Conservation (phyloP, 2,113 vertebrate genomes). For the Plectropomus leopardus region DNA sequence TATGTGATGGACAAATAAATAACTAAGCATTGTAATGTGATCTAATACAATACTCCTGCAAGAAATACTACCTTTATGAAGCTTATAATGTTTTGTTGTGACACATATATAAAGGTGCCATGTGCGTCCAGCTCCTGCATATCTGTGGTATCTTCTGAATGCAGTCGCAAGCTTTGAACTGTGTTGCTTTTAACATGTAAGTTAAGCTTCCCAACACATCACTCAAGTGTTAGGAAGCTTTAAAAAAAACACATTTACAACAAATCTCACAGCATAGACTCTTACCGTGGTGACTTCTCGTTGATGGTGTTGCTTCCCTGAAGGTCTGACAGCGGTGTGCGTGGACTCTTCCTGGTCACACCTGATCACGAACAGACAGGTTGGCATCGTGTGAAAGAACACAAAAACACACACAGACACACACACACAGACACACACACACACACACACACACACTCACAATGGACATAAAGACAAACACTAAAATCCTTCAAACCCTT, state of each 20-base stretch:
- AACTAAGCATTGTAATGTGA: too few relatives aligned
- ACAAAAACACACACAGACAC: conserved; percentile 6
- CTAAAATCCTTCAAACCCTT: conserved; percentile 20
- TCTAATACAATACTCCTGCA: too few relatives aligned
- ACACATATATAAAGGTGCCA: too few relatives aligned
- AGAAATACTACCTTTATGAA: too few relatives aligned
- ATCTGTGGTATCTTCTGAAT: too few relatives aligned
- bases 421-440: not conserved
- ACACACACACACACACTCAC: conserved; percentile 7
- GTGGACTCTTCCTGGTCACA: conserved; percentile 90
- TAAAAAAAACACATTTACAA: not conserved
- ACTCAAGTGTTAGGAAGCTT: not conserved
- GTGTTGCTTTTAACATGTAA: too few relatives aligned
- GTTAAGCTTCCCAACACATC: too few relatives aligned
- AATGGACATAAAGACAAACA: conserved; percentile 2
- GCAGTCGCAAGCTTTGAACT: too few relatives aligned
- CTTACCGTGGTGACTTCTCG: conserved; percentile 91
- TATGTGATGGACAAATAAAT: not conserved
- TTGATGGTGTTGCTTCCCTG: conserved; percentile 93
- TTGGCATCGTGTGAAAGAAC: conserved; percentile 30
- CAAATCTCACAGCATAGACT: not conserved
- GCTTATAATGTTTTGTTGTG: too few relatives aligned
- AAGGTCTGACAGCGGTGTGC: conserved; percentile 93
- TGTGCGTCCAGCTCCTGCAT: too few relatives aligned
- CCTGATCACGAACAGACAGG: conserved; percentile 83